Evolutionary conservation across 2,797 vertebrate species (phyloP), one percentile per base, ranked within the genome.

Genomic region (Psittacula echo): DNA sequence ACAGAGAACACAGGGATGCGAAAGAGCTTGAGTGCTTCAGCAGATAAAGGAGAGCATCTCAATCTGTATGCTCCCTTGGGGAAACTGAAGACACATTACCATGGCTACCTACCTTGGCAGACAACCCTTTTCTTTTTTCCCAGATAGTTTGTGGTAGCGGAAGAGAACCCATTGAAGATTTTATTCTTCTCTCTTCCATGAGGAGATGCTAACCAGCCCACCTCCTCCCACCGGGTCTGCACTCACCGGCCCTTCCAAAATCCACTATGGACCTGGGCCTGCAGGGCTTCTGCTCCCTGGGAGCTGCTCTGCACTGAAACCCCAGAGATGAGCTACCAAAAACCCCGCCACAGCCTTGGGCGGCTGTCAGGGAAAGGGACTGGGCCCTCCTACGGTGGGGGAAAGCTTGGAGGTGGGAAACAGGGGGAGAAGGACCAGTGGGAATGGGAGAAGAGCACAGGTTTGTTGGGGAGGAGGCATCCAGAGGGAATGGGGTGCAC

Each of bases 71-170:
- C 23, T 93, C 30, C 44, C n/a, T 20, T 48, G 62, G 47, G 44
- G 34, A 86, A 83, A n/a, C 9, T 76, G 60, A 77, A 93, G 80
- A 32, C 41, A 41, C 65, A 93, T 90, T 71, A 16, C 77, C 91
- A 67, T 77, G 85, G 67, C 89, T 94, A 82, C 77, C 67, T 64
- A 39, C 34, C 32, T 68, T 3, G 1, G 61, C 30, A 85, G 50
- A 29, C 19, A 78, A 60, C 9, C 9, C 13, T 39, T 41, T 50
- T 56, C 37, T 39, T 30, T 70, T 54, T 51, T 18, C 2, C 9
- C 76, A 84, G 34, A 5, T 67, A 45, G 14, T 65, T 65, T 4
- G 2, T 58, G 71, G 44, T 61, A 94, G 64, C 76, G 83, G 72
- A 80, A 84, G 17, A 4, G 24, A 71, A 5, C 4, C 22, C 51